A percentile compares a stretch with the other conserved stretches of the same genome.
Conservation (phyloP, 2,113 vertebrate genomes). For the Odobenus rosmarus region DNA sequence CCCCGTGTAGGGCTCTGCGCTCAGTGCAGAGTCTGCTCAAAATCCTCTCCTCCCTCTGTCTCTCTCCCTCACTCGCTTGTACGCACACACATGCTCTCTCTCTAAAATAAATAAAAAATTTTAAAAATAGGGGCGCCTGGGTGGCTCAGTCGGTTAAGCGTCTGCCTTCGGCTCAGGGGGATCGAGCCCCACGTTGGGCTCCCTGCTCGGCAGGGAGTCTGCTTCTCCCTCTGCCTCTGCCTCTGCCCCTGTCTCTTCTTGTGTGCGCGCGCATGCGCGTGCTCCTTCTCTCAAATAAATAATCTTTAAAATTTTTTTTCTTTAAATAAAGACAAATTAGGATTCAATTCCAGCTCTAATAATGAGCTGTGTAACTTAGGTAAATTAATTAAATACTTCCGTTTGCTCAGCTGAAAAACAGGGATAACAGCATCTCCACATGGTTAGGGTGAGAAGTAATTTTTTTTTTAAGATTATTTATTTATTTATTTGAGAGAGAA, state of each 20-base stretch:
- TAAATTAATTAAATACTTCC: conserved; percentile 30
- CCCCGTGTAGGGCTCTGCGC: neutral
- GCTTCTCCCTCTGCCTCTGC: neutral
- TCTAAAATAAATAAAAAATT: neutral
- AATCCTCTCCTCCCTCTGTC: neutral
- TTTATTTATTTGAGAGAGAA: neutral
- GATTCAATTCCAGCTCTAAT: conserved; percentile 10
- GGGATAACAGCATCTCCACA: conserved; percentile 18
- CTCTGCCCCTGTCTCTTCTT: neutral
- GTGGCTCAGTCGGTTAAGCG: too few species aligned
- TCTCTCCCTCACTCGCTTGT: neutral
- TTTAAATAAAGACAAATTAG: conserved; percentile 11
- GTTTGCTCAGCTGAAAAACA: conserved; percentile 49
- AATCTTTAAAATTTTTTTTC: neutral
- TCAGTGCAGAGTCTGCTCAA: neutral
- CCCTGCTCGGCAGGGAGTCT: neutral
- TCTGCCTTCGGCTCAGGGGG: too few species aligned
- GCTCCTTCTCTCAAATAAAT: neutral
- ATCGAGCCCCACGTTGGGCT: too few species aligned
- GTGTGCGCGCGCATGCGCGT: too few species aligned
- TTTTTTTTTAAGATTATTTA: neutral
- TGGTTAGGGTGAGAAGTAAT: neutral
- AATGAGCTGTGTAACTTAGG: conserved; percentile 1
- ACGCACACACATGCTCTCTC: neutral
- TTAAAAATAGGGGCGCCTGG: too few species aligned